Evolutionary conservation across 2,888 invertebrate species (phyloP).

Genomic region (Macaria liturata): DNA sequence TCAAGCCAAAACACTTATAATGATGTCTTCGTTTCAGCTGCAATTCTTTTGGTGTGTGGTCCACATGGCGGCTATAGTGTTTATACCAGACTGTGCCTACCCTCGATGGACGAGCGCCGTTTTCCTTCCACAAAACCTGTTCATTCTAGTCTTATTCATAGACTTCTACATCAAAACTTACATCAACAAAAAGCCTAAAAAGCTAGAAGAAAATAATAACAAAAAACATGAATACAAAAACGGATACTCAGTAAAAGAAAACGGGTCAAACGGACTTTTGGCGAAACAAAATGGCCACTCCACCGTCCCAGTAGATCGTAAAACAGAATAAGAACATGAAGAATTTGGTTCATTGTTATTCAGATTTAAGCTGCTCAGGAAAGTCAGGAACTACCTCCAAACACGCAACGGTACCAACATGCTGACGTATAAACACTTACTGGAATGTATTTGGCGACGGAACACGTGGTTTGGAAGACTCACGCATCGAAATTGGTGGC

Average conservation of each 20-base stretch:
- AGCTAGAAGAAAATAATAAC: too few relatives aligned
- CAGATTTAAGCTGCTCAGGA: slow-evolving; percentile 23
- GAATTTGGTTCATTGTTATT: slow-evolving; percentile 29
- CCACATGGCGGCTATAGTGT: slow-evolving; percentile 75
- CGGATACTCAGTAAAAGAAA: slow-evolving; percentile 7
- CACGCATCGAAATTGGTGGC: neutral
- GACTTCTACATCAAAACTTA: slow-evolving; percentile 88
- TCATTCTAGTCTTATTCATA: slow-evolving; percentile 85
- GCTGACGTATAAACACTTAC: slow-evolving; percentile 1
- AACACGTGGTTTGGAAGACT: neutral
- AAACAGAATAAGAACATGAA: slow-evolving; percentile 27
- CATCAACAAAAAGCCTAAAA: slow-evolving; percentile 51
- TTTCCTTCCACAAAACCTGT: slow-evolving; percentile 85
- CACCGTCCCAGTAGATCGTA: slow-evolving; percentile 9
- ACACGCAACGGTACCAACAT: slow-evolving; percentile 27
- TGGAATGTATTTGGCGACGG: neutral
- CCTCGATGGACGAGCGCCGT: slow-evolving; percentile 81
- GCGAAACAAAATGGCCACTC: slow-evolving; percentile 10
- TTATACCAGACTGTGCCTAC: slow-evolving; percentile 81
- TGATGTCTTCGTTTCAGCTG: slow-evolving; percentile 50
- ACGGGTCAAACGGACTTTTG: slow-evolving; percentile 4
- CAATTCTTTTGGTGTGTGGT: slow-evolving; percentile 86
- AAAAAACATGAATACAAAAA: slow-evolving; percentile 1
- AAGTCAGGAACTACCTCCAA: slow-evolving; percentile 26
- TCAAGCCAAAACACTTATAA: too few relatives aligned